These are phyloP conservation scores for Bufo gargarizans DNA, from an alignment of 2,113 vertebrate species.

Conservation along the genomic window DNA sequence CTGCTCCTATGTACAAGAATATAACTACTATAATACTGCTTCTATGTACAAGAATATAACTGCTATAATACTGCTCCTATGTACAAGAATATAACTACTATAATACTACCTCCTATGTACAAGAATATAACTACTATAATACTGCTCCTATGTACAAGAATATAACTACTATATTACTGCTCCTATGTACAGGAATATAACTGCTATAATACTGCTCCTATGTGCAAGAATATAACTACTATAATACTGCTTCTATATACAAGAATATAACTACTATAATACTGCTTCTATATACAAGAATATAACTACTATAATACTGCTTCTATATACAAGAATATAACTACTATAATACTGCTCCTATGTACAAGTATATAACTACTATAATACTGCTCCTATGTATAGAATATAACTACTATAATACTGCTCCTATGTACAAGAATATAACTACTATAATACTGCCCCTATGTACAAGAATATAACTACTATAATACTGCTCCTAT, in stretches of 20 bases:
- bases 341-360: not conserved
- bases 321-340: slow-evolving; percentile 14
- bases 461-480: slow-evolving; percentile 1
- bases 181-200: not conserved
- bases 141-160: not conserved
- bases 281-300: not conserved
- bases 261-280: too few relatives aligned
- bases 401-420: slow-evolving; percentile 12
- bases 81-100: not conserved
- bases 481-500: slow-evolving; percentile 12
- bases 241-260: too few relatives aligned
- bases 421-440: not conserved
- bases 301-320: not conserved
- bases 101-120: slow-evolving; percentile 7
- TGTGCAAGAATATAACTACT: not conserved
- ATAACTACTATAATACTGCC: not conserved
- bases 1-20: not conserved
- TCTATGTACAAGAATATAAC: slow-evolving; percentile 6
- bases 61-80: not conserved
- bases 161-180: slow-evolving; percentile 10
- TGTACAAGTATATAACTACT: not conserved
- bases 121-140: slow-evolving; percentile 27
- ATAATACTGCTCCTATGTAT: not conserved
- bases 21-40: slow-evolving; percentile 15
- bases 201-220: not conserved